A percentile compares a stretch with the other conserved stretches of the same genome.
Evolutionary conservation across 2,797 vertebrate species (phyloP).

Genomic region (Gastrophryne carolinensis): DNA sequence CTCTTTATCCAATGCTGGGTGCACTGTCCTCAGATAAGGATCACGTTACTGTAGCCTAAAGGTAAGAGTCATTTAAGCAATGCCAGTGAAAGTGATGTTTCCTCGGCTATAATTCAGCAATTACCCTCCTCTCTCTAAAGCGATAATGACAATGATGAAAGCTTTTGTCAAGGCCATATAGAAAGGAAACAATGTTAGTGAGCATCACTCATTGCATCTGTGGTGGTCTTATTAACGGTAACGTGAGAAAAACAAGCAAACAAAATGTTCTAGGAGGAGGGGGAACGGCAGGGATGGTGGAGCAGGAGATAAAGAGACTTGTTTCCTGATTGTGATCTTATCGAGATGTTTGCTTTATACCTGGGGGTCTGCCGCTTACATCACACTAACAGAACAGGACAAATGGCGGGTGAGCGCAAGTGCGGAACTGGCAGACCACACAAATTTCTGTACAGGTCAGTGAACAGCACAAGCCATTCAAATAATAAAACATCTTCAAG

Average conservation of each 20-base stretch:
- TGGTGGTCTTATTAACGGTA: slow-evolving; percentile 52
- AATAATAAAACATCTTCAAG: too few species aligned
- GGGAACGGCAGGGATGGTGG: slow-evolving; percentile 7
- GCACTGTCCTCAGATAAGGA: slow-evolving; percentile 38
- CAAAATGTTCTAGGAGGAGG: slow-evolving; percentile 46
- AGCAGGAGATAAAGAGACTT: slow-evolving; percentile 15
- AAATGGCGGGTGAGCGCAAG: not conserved
- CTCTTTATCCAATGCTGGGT: slow-evolving; percentile 32
- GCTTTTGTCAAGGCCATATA: slow-evolving; percentile 50
- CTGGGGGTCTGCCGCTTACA: not conserved
- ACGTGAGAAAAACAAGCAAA: slow-evolving; percentile 51
- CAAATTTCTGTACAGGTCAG: too few species aligned
- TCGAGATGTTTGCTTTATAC: not conserved
- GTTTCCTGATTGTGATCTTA: slow-evolving; percentile 13
- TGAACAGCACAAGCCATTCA: too few species aligned
- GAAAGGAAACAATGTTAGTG: slow-evolving; percentile 37
- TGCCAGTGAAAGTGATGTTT: slow-evolving; percentile 51
- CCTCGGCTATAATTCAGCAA: slow-evolving; percentile 49
- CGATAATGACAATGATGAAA: slow-evolving; percentile 50
- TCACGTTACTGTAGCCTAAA: slow-evolving; percentile 43
- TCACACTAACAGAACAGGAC: not conserved
- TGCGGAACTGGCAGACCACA: too few species aligned
- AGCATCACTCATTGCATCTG: slow-evolving; percentile 48
- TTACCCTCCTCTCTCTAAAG: slow-evolving; percentile 36
- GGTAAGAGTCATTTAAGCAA: slow-evolving; percentile 49